These are phyloP conservation scores for Cyclophora punctaria DNA, from an alignment of 2,888 invertebrate genomes.

Conservation along the genomic window DNA sequence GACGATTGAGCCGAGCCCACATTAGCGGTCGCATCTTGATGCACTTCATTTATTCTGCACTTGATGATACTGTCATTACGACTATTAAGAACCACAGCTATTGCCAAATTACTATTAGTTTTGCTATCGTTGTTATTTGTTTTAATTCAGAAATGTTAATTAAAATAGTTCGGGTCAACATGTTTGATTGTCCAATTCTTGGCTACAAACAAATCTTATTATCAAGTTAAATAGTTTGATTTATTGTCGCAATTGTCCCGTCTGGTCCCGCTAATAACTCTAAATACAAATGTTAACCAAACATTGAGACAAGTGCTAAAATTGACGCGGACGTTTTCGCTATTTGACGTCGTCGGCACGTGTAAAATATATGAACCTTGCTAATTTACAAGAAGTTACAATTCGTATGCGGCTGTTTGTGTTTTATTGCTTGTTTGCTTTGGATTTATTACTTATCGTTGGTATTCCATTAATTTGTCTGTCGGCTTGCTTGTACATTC, in stretches of 20 bases:
- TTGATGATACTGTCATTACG: constrained; percentile 8
- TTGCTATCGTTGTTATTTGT: neutral
- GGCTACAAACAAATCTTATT: constrained; percentile 3
- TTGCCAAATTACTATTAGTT: constrained; percentile 7
- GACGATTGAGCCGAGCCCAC: constrained; percentile 12
- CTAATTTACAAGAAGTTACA: neutral
- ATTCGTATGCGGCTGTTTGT: constrained; percentile 1
- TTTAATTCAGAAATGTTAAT: neutral
- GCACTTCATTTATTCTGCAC: constrained; percentile 11
- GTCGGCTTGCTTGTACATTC: constrained; percentile 2
- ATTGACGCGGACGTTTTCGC: constrained; percentile 10
- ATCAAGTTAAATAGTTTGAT: constrained; percentile 11
- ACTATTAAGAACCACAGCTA: constrained; percentile 5
- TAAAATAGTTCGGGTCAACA: too few relatives aligned
- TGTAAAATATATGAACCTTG: neutral
- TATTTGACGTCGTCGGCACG: neutral
- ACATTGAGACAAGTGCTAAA: constrained; percentile 13
- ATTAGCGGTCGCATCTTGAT: constrained; percentile 13
- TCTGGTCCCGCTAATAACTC: constrained; percentile 4
- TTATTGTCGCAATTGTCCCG: constrained; percentile 13
- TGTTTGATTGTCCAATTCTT: neutral
- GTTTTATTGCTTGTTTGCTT: constrained; percentile 1
- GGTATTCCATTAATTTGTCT: neutral
- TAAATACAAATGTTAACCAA: constrained; percentile 4
- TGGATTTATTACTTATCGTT: neutral